Base-by-base conservation (phyloP, 2,888 invertebrate species). In the Ecdyonurus torrentis region DNA sequence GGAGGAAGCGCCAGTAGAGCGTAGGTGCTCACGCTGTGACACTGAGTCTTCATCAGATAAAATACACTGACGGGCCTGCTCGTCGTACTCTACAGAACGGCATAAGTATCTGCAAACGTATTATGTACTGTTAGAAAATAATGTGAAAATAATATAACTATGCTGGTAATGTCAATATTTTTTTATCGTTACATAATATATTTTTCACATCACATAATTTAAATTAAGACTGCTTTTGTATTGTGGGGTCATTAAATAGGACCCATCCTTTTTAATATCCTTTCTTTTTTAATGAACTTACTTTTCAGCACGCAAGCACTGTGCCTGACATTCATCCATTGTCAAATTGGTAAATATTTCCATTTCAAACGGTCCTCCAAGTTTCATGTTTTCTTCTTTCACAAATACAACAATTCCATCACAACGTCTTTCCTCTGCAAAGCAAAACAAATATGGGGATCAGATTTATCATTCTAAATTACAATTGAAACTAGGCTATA, bases 21-120 rank as follows among this genome's bases (percentile, higher is more conserved):
- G 87, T 69, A 92, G 84, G 72, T 91, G 91, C 72, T 91, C 90
- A 71, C 90, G 89, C 73, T 91, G 90, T 0, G 91, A 91, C 53
- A 89, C 85, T 0, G 91, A 91, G 72, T 93, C 92, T 75, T 93
- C 93, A 74, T 92, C 92, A 1, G 91, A 91, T 55, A 93, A 79
- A n/a, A 90, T 87, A 70, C 93, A 93, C 70, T 88, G 86, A 63
- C 87, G 84, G 2, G 88, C 88, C 79, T 88, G 86, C 68, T 90
- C 90, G 70, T 93, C 91, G 71, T 89, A 92, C 72, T 91, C 91
- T 58, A 93, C 86, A 1, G 92, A 91, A 25, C 92, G 86, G 71
- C 92, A 92, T 70, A 91, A 90, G 73, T 89, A 86, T 72, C 85
- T 85, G 68, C 25, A 70, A 73, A 64, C 61, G 64, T 59, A 63